These are phyloP conservation scores for Dipodomys spectabilis DNA, from an alignment of 2,113 vertebrate genomes.

Conservation along the genomic window DNA sequence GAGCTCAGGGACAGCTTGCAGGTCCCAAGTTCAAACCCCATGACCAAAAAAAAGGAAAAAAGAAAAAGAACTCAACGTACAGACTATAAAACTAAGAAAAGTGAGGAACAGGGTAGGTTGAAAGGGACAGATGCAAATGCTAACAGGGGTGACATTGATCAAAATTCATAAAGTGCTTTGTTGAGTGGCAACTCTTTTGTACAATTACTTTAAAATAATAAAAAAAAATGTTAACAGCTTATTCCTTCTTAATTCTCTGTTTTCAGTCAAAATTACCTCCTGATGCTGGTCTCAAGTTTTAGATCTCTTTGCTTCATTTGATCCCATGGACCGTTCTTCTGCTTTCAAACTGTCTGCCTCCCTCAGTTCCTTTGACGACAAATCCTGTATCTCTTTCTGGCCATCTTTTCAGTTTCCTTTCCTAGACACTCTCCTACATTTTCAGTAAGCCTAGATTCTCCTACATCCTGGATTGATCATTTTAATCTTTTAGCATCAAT, in stretches of 20 bases:
- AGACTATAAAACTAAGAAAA: no score
- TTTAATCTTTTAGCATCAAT: neutral
- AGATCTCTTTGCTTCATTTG: neutral
- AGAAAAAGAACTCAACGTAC: no score
- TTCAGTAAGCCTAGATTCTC: neutral
- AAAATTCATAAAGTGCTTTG: no score
- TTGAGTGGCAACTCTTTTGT: no score
- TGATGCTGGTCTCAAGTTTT: slow-evolving; percentile 16
- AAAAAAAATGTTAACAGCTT: neutral
- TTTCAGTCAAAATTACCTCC: slow-evolving; percentile 33
- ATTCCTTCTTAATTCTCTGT: neutral
- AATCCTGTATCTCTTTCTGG: neutral
- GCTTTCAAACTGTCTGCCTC: neutral
- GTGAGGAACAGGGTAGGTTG: no score
- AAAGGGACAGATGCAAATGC: no score
- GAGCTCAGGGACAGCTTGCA: no score
- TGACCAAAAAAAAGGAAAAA: no score
- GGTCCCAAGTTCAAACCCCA: no score
- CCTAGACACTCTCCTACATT: neutral
- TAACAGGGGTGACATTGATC: no score
- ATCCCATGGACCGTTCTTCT: neutral
- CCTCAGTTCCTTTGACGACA: neutral
- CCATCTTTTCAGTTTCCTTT: neutral
- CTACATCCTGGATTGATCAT: neutral
- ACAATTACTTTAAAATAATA: no score